Evolutionary conservation across 1,140 invertebrate genomes (phyloP), one percentile per base, ranked within the genome.

Genomic region (Brachionus plicatilis): DNA sequence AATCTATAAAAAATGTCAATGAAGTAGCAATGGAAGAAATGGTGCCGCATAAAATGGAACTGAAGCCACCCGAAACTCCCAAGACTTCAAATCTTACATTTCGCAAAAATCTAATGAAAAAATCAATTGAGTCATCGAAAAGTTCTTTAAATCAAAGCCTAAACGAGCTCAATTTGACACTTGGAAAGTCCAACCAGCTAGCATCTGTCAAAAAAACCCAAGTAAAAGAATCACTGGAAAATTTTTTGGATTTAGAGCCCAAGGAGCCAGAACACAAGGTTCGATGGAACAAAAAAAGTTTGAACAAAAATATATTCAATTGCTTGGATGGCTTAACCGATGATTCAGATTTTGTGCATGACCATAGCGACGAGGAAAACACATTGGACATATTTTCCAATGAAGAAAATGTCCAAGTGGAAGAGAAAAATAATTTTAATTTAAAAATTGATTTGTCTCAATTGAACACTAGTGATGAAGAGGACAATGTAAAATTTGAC

Each of bases 401-500:
- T 76, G 43, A 47, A 1, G 72, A 76, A 14, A 24, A 50, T 11
- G 11, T 8, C 7, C 2, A 17, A 1, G 3, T 29, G 14, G 47
- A 27, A 11, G 20, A 76, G 7, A 50, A 45, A 17, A 65, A 65
- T 5, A 41, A 65, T 24, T 5, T 65, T 3, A 11, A 82, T 82
- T 82, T 82, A 47, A 82, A 60, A 60, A 82, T 82, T 65, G 79
- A 82, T 47, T 47, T 82, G 12, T 41, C 33, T 82, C 79, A 65
- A 47, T 45, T 82, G 27, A 82, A 82, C 37, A 43, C 20, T 9
- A 45, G 41, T 65, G 53, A 82, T 41, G 79, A 82, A 47, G 65
- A 82, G 4, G 50, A 82, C 17, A 17, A 60, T n/a, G 27, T 11
- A 17, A n/a, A 56, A 41, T 9, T 33, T 56, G 70, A 75, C 12